These are phyloP conservation scores for Masnerella sp. DNA, from an alignment of 2,888 invertebrate genomes.

Conservation along the genomic window DNA sequence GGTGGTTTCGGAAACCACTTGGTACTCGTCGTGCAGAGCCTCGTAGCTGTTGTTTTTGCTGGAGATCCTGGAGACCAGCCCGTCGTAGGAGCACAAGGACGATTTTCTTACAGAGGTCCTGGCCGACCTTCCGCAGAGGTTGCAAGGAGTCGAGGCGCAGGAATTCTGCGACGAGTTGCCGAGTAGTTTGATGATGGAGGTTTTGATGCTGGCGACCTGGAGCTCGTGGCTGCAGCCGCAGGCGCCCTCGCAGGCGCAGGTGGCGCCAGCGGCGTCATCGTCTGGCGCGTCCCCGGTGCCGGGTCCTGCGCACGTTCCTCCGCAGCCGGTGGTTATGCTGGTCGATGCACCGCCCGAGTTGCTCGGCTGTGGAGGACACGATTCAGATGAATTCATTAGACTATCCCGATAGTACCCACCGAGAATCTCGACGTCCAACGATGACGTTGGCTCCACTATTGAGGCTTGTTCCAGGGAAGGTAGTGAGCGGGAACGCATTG, in stretches of 20 bases:
- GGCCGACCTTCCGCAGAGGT: slow-evolving; percentile 57
- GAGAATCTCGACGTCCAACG: slow-evolving; percentile 66
- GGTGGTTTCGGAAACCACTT: slow-evolving; percentile 67
- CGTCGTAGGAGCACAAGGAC: slow-evolving; percentile 67
- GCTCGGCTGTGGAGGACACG: slow-evolving; percentile 67
- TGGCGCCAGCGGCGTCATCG: slow-evolving; percentile 21
- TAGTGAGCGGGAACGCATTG: slow-evolving; percentile 63
- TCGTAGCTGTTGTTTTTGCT: slow-evolving; percentile 68
- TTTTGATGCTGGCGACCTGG: slow-evolving; percentile 50
- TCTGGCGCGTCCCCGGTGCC: slow-evolving; percentile 29
- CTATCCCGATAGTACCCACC: slow-evolving; percentile 71
- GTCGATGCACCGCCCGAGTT: slow-evolving; percentile 68
- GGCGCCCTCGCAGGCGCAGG: slow-evolving; percentile 72
- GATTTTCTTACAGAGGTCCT: slow-evolving; percentile 56
- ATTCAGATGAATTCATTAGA: slow-evolving; percentile 60
- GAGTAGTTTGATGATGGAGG: slow-evolving; percentile 62
- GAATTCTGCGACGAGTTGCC: slow-evolving; percentile 61
- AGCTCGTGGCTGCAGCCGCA: slow-evolving; percentile 67
- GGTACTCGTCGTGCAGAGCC: slow-evolving; percentile 67
- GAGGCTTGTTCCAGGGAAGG: slow-evolving; percentile 42
- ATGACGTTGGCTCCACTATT: slow-evolving; percentile 53
- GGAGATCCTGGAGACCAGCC: slow-evolving; percentile 63
- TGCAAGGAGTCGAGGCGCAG: slow-evolving; percentile 60
- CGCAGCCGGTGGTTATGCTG: slow-evolving; percentile 65
- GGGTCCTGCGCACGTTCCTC: slow-evolving; percentile 57